Percentiles rank a stretch among this genome's conserved stretches.
These are phyloP conservation scores for Nothobranchius furzeri DNA, from an alignment of 2,113 vertebrate genomes.

Conservation along the genomic window DNA sequence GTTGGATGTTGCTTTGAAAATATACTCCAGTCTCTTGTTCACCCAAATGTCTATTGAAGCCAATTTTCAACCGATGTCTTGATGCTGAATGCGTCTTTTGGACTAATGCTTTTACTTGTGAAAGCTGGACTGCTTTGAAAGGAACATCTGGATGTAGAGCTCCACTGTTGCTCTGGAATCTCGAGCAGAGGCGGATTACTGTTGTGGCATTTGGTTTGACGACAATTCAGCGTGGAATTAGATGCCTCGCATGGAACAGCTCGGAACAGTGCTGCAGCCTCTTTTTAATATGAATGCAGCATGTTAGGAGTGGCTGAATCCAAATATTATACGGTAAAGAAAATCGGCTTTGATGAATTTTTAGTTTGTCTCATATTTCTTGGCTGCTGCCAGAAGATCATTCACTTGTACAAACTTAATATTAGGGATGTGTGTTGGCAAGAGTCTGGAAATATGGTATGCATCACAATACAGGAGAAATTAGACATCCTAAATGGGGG, in stretches of 20 bases:
- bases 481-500: no score
- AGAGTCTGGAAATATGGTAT: no score
- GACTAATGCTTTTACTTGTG: conserved; percentile 63
- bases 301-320: conserved; percentile 38
- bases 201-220: conserved; percentile 60
- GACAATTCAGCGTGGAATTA: conserved; percentile 71
- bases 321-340: conserved; percentile 39
- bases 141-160: conserved; percentile 67
- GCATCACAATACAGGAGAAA: no score
- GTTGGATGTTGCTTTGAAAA: conserved; percentile 21
- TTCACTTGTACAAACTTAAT: neutral
- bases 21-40: conserved; percentile 24
- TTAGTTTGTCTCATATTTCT: conserved; percentile 42
- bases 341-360: conserved; percentile 55
- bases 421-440: no score
- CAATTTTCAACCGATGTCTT: conserved; percentile 41
- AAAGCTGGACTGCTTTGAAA: conserved; percentile 64
- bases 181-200: conserved; percentile 63
- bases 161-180: conserved; percentile 59
- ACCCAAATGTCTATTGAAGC: conserved; percentile 23
- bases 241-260: conserved; percentile 56
- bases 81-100: conserved; percentile 51
- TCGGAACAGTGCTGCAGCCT: conserved; percentile 45
- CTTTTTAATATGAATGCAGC: conserved; percentile 41
- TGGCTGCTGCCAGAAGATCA: conserved; percentile 19